Evolutionary conservation across 2,888 invertebrate species (phyloP), one percentile per base, ranked within the genome.

Genomic region (Eilema griseolum): DNA sequence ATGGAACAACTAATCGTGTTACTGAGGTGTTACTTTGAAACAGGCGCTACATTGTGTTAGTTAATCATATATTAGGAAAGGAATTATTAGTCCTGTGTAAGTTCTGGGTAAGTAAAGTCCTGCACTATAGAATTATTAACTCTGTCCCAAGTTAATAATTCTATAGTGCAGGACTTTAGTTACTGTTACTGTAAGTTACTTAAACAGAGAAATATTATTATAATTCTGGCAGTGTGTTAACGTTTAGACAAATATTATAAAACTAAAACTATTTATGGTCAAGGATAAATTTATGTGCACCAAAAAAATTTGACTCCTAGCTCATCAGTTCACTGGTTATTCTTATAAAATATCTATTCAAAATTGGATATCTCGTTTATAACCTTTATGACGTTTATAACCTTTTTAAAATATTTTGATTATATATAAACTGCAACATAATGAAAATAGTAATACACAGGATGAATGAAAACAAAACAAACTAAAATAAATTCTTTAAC

Each of bases 401-500:
- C 2, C 2, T 28, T 52, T 52, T 56, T 1, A 24, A n/a, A 60
- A 61, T 28, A 67, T 56, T 67, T 28, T 62, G n/a, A 16, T 31
- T 68, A 26, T 41, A 70, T 69, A 60, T 61, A 65, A 63, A 61
- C 60, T 23, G 37, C 16, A 62, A 66, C 57, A 24, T 46, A 24
- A 68, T 26, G 5, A 26, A 26, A 23, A 20, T 28, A 24, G 46
- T 16, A 20, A 57, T 28, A 72, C 12, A 57, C 23, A 60, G 16
- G 5, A 41, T 37, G 37, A n/a, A 67, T 67, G 26, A 62, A 41
- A 72, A 41, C 61, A 73, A 75, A 66, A 78, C 65, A 24, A 74
- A 71, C 59, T 67, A 61, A 61, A 68, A 70, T 66, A 70, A 77
- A 73, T 61, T 75, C 24, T 65, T 37, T 73, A 77, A 78, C 75